Base-by-base conservation (phyloP, 2,113 vertebrate genomes). In the Spea bombifrons region DNA sequence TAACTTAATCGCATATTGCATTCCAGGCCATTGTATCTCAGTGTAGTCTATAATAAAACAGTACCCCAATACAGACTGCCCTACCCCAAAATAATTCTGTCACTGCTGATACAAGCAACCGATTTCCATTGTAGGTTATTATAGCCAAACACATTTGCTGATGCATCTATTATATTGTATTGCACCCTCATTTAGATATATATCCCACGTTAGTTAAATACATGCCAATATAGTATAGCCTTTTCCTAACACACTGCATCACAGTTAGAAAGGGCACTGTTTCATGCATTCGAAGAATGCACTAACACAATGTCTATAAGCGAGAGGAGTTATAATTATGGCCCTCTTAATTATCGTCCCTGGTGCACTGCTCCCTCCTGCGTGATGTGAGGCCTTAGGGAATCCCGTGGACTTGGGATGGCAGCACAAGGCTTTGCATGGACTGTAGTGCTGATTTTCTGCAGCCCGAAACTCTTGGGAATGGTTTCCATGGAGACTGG, bases 391-490 rank as follows among this genome's bases (percentile, higher is more conserved):
- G 0, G 53, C 5, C 65, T 0, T 0, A 73, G 75, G 75, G 55
- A 0, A 48, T 69, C 50, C 64, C 2, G 55, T 75, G 80, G 50
- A 46, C 84, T 84, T 84, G 86, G 83, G 7, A 87, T 84, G 82
- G 86, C 78, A 43, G 84, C 85, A 61, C 84, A 66, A 70, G 75
- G 75, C 71, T 84, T 83, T 83, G 80, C 5, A 0, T 83, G 90
- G 87, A 61, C 84, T 61, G 77, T 89, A 82, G 85, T 89, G 71
- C 85, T 87, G 79, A 85, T 88, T 78, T 81, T 86, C 64, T 89
- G 87, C 0, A 66, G 75, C 75, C 68, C 85, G 75, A 85, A 84
- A 83, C 74, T 81, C 59, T 81, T 81, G 43, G 81, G 83, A 49
- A 67, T 70, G 77, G 81, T 84, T 82, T 84, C 74, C 13, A 0